Percentiles rank a stretch among this genome's conserved stretches.
phyloP scores from a whole-genome alignment of 1,140 invertebrate species.

The Macrocentrus cingulum region DNA sequence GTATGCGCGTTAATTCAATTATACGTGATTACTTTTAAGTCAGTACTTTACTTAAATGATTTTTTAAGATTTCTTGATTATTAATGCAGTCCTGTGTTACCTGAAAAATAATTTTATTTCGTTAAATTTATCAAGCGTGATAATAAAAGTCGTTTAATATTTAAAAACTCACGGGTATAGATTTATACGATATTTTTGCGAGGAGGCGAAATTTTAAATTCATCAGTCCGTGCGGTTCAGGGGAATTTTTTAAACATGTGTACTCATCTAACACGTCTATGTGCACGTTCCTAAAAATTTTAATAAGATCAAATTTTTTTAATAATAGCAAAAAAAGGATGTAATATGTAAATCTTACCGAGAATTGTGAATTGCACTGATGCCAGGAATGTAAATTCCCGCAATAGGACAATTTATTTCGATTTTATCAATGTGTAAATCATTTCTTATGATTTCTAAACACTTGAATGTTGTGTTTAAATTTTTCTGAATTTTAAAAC shows the following conservation, averaged over 20 bases:
- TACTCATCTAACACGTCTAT: conserved; percentile 31
- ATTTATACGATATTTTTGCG: conserved; percentile 21
- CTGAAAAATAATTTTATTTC: conserved; percentile 1
- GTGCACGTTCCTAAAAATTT: conserved; percentile 24
- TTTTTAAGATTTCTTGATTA: neutral
- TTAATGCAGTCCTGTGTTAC: neutral
- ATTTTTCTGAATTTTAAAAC: conserved; percentile 13
- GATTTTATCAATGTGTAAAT: conserved; percentile 16
- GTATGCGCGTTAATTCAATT: neutral
- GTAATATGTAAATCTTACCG: conserved; percentile 10
- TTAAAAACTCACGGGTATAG: conserved; percentile 27
- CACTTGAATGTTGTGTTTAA: conserved; percentile 18
- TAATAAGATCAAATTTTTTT: neutral
- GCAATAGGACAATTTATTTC: conserved; percentile 31
- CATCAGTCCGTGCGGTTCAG: conserved; percentile 28
- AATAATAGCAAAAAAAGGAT: neutral
- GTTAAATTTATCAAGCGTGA: too few relatives aligned
- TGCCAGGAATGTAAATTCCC: conserved; percentile 28
- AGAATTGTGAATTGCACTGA: conserved; percentile 21
- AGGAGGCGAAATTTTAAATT: conserved; percentile 34
- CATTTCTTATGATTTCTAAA: neutral
- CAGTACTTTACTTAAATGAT: neutral
- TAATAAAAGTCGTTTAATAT: conserved; percentile 9
- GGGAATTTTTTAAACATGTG: conserved; percentile 28
- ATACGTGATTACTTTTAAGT: neutral